Conservation (phyloP, 2,113 vertebrate genomes). For the Mystacornis crossleyi region DNA sequence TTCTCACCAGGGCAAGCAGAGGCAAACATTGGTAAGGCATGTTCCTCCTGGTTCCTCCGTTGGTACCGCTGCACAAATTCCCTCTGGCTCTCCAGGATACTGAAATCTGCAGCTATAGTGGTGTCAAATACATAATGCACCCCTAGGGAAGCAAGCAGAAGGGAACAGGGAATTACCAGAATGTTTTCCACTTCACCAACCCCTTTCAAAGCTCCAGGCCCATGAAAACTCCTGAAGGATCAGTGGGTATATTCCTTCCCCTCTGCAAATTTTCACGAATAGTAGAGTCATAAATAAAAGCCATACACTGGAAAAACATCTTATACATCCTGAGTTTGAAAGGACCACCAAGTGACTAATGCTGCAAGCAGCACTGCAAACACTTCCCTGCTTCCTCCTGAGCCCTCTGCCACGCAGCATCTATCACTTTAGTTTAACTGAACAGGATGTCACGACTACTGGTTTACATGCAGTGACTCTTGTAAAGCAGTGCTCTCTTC, state of each 20-base stretch:
- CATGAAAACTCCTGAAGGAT: not conserved
- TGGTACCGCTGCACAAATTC: slow-evolving; percentile 90
- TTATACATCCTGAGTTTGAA: not conserved
- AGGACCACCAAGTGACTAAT: not conserved
- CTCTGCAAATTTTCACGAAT: not conserved
- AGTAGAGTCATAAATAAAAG: not conserved
- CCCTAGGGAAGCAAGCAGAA: slow-evolving; percentile 67
- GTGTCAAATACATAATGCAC: slow-evolving; percentile 92
- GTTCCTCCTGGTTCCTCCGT: slow-evolving; percentile 83
- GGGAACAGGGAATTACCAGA: not conserved
- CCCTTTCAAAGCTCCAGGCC: not conserved
- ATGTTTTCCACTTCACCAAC: not conserved
- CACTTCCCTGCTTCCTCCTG: not conserved
- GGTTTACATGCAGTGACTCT: not conserved
- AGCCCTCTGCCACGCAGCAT: not conserved
- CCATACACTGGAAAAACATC: not conserved
- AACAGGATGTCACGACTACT: rapidly evolving
- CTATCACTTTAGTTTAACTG: not conserved
- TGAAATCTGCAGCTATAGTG: slow-evolving; percentile 90
- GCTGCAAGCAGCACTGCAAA: not conserved
- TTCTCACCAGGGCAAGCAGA: slow-evolving; percentile 93
- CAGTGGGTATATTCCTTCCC: rapidly evolving
- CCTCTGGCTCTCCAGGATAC: slow-evolving; percentile 92
- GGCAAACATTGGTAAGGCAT: slow-evolving; percentile 93
- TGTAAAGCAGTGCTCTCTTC: not conserved